Percentiles rank a stretch among this genome's conserved stretches.
Evolutionary conservation across 1,140 invertebrate species (phyloP).

Genomic region (Megalonaias nervosa): DNA sequence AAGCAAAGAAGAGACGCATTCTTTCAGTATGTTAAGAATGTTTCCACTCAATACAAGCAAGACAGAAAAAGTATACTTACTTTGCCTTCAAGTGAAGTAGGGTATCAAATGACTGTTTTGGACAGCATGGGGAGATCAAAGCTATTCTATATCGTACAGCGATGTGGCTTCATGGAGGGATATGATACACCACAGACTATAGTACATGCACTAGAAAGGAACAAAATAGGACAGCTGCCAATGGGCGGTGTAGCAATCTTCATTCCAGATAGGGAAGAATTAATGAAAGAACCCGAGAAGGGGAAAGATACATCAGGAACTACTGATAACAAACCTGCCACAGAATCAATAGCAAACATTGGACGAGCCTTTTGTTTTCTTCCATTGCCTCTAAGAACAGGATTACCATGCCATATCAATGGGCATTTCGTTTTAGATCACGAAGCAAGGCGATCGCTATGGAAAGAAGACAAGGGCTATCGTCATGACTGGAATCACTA

Average conservation of each 20-base stretch:
- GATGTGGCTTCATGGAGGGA: constrained; percentile 28
- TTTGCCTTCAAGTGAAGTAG: constrained; percentile 21
- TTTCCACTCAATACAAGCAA: background rate
- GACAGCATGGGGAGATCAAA: constrained; percentile 16
- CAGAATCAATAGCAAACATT: background rate
- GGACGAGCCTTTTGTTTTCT: constrained; percentile 54
- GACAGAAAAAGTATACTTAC: constrained; percentile 1
- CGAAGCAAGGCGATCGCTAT: constrained; percentile 52
- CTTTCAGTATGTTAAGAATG: constrained; percentile 1
- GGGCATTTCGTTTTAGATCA: constrained; percentile 60
- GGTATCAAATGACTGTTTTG: constrained; percentile 23
- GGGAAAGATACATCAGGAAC: background rate
- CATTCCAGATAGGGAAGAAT: background rate
- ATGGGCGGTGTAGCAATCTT: constrained; percentile 52
- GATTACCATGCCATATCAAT: constrained; percentile 56
- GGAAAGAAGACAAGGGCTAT: constrained; percentile 25
- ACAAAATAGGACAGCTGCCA: constrained; percentile 44
- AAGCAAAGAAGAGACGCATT: constrained; percentile 4
- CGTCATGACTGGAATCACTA: constrained; percentile 54
- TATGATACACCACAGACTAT: constrained; percentile 17
- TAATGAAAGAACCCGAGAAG: background rate
- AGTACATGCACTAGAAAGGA: constrained; percentile 20
- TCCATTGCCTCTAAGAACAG: constrained; percentile 50
- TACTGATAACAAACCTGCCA: background rate
- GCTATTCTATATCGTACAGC: constrained; percentile 43